These are phyloP conservation scores for Julus scandinavius DNA, from an alignment of 2,888 invertebrate genomes.

Conservation along the genomic window DNA sequence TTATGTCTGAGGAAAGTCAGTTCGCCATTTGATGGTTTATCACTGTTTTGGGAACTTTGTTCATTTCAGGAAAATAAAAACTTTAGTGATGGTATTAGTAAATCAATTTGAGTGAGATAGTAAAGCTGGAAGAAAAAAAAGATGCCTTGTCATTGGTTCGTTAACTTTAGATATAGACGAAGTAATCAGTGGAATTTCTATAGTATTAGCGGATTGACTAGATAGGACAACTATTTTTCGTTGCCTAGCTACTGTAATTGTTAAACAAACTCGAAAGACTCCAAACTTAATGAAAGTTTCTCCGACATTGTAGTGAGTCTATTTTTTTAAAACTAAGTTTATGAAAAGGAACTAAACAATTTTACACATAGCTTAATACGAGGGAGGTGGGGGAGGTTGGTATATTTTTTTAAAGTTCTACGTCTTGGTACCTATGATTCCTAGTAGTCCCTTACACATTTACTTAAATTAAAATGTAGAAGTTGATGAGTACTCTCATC, in stretches of 20 bases:
- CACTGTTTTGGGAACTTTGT: neutral
- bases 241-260: neutral
- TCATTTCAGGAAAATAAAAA: neutral
- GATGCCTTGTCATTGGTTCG: neutral
- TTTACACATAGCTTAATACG: too few species aligned
- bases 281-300: neutral
- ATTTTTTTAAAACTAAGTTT: too few species aligned
- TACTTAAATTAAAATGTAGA: neutral
- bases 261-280: neutral
- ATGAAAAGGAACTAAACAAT: too few species aligned
- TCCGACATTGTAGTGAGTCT: too few species aligned
- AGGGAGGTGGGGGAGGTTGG: too few species aligned
- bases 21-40: neutral
- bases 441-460: neutral
- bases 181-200: neutral
- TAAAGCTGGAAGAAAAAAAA: neutral
- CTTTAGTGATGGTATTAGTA: neutral
- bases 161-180: neutral
- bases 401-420: neutral
- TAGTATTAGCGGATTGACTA: neutral
- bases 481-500: neutral
- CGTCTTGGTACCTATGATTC: neutral
- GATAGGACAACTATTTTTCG: neutral
- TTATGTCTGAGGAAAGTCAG: neutral
- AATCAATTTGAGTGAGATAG: neutral